These are phyloP conservation scores for Myiagra hebetior DNA, from an alignment of 2,113 vertebrate species.

Conservation along the genomic window DNA sequence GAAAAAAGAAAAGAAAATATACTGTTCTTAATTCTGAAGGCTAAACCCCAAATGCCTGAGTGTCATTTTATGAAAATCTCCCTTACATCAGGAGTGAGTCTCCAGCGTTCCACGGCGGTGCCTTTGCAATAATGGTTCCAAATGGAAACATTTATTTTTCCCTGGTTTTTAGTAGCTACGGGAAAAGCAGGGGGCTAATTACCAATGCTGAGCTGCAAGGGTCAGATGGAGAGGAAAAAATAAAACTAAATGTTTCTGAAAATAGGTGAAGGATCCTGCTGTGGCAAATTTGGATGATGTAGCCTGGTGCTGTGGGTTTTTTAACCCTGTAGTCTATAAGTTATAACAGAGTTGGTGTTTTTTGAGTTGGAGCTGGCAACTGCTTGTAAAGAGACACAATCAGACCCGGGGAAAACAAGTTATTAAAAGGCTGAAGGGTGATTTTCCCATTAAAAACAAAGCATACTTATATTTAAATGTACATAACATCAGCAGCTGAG, in stretches of 20 bases:
- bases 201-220: conserved; percentile 2
- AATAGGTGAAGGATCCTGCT: conserved; percentile 25
- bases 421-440: neutral
- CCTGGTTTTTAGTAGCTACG: conserved; percentile 23
- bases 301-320: neutral
- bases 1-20: neutral
- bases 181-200: conserved; percentile 39
- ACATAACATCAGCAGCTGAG: neutral
- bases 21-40: conserved; percentile 8
- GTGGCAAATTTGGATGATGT: conserved; percentile 44
- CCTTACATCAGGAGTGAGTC: neutral
- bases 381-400: neutral
- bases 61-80: conserved; percentile 41
- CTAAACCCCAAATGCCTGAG: neutral
- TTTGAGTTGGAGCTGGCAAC: neutral
- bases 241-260: conserved; percentile 39
- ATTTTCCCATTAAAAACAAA: neutral
- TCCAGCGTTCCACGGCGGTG: conserved; percentile 12
- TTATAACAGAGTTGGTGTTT: neutral
- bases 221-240: conserved; percentile 32
- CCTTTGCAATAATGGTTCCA: conserved; percentile 44
- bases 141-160: conserved; percentile 47
- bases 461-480: neutral
- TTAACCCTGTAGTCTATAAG: neutral
- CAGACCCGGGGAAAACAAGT: neutral